A percentile compares a stretch with the other conserved stretches of the same genome.
Evolutionary conservation across 2,797 vertebrate genomes (phyloP).

Genomic region (Podarcis lilfordi): DNA sequence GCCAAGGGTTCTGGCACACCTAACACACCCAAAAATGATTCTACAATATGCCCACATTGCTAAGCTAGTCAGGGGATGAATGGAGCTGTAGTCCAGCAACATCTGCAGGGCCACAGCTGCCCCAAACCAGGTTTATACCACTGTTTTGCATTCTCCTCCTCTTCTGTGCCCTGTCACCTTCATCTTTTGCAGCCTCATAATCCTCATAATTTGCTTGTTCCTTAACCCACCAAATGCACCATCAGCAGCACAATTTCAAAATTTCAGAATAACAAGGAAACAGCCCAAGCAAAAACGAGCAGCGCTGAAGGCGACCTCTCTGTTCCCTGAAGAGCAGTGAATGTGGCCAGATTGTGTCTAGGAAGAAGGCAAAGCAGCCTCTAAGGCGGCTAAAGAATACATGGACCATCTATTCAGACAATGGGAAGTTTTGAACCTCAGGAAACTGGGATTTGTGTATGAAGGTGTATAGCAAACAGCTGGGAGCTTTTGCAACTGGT

Average conservation of each 20-base stretch:
- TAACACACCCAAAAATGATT: no score
- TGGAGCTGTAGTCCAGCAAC: no score
- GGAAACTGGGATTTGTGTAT: no score
- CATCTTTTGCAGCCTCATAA: background rate
- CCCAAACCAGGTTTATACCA: background rate
- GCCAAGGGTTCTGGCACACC: background rate
- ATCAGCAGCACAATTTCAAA: background rate
- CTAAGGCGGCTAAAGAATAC: background rate
- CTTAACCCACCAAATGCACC: background rate
- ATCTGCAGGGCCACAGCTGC: background rate
- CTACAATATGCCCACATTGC: no score
- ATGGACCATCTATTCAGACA: background rate
- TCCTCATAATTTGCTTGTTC: background rate
- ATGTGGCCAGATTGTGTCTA: background rate
- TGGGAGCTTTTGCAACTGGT: background rate
- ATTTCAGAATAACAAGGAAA: no score
- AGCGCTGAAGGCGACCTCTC: no score
- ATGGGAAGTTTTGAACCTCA: background rate
- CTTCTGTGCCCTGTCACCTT: background rate
- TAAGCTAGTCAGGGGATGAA: background rate
- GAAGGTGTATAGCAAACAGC: background rate
- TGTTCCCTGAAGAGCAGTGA: background rate
- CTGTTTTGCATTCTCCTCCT: background rate
- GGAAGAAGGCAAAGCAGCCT: background rate
- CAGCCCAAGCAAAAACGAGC: background rate